Conservation (phyloP, 2,888 invertebrate genomes). For the Tetropium fuscum region DNA sequence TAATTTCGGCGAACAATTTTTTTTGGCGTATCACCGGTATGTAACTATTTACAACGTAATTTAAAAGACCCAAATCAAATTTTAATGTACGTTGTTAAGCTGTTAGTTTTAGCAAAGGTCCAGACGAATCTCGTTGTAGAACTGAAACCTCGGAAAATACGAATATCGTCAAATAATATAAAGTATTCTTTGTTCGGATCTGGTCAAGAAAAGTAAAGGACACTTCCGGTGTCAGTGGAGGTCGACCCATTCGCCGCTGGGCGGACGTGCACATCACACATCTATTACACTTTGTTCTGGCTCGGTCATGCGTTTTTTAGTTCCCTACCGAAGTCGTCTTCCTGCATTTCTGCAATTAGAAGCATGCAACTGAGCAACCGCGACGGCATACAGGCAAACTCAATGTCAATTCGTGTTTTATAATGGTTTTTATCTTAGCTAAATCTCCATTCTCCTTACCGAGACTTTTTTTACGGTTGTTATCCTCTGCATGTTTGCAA, state of each 20-base stretch:
- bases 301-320: conserved; percentile 54
- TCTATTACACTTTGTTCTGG: conserved; percentile 47
- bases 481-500: conserved; percentile 45
- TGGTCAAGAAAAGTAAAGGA: conserved; percentile 17
- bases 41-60: too few species aligned
- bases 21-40: too few species aligned
- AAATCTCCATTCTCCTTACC: conserved; percentile 42
- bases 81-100: too few species aligned
- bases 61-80: too few species aligned
- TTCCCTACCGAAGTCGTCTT: conserved; percentile 48
- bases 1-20: too few species aligned
- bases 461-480: conserved; percentile 44
- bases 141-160: too few species aligned
- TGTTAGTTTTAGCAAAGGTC: too few species aligned
- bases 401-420: conserved; percentile 52
- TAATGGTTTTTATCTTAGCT: conserved; percentile 52
- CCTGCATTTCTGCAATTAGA: conserved; percentile 52
- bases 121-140: too few species aligned
- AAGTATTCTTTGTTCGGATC: conserved; percentile 15
- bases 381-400: conserved; percentile 15
- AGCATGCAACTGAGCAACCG: conserved; percentile 44
- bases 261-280: conserved; percentile 28
- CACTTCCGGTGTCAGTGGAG: conserved; percentile 24
- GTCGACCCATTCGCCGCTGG: conserved; percentile 14
- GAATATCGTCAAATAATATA: too few species aligned